Conservation (phyloP, 2,888 invertebrate species). For the Nineta flava region DNA sequence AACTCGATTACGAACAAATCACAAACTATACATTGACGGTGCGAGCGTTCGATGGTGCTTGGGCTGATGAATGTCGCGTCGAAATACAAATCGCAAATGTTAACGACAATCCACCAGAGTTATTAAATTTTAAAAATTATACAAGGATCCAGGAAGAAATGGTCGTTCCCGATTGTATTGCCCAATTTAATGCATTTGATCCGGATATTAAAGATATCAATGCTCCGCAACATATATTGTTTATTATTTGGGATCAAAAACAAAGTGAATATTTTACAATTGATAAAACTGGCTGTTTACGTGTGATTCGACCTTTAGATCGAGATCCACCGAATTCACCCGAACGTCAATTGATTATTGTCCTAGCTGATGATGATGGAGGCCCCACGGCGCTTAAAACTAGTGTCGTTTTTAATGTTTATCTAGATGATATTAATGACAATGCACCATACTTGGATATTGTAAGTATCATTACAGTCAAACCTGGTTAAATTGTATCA, state of each 20-base stretch:
- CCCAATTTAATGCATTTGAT: constrained; percentile 62
- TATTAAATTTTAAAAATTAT: constrained; percentile 50
- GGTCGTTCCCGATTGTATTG: constrained; percentile 50
- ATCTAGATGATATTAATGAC: constrained; percentile 76
- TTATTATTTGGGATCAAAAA: constrained; percentile 54
- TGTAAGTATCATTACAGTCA: constrained; percentile 27
- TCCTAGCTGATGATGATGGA: constrained; percentile 64
- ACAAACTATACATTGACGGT: constrained; percentile 75
- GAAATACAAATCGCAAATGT: constrained; percentile 75
- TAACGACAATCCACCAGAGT: constrained; percentile 85
- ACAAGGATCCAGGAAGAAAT: constrained; percentile 63
- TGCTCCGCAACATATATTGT: constrained; percentile 63
- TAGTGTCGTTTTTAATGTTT: constrained; percentile 48
- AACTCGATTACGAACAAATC: constrained; percentile 68
- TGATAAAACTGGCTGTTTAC: constrained; percentile 58
- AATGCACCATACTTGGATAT: constrained; percentile 79
- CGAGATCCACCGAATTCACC: constrained; percentile 74
- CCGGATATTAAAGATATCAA: constrained; percentile 67
- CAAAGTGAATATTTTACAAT: constrained; percentile 56
- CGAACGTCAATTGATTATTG: constrained; percentile 55
- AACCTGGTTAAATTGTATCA: background rate
- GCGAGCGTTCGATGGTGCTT: constrained; percentile 69
- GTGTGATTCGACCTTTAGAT: constrained; percentile 58
- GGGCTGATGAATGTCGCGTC: constrained; percentile 68
- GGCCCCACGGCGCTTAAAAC: constrained; percentile 44